Base-by-base conservation (phyloP, 2,797 vertebrate genomes). In the Chelidonichthys spinosus region DNA sequence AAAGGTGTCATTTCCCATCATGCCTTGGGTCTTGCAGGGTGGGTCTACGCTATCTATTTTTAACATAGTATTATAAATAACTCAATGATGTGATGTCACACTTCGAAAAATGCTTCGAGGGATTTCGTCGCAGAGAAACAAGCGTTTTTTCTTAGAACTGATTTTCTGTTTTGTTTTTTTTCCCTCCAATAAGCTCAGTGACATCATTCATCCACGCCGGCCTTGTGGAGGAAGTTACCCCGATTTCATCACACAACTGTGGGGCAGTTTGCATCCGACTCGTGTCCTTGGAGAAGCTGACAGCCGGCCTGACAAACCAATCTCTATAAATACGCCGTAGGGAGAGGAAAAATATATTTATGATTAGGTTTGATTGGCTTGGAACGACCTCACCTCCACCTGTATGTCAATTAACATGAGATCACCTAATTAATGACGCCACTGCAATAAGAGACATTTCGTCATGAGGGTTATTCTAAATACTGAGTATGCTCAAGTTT, bases 171-270 rank as follows among this genome's bases (percentile, higher is more conserved):
- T 11, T 25, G 25, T 25, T 25, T 25, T 1, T 25, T 25, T 25
- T 25, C 25, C 25, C 25, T 39, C 37, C 42, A 15, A 42, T 43
- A 74, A 50, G 13, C 32, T 63, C 43, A 2, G 3, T 6, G 35
- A 43, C 73, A 79, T 80, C 42, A 6, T 50, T 83, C 60, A 66
- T 63, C 59, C 71, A 71, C 11, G 6, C 5, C 35, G 11, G 66
- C 81, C 74, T 80, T 56, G 25, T 25, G 62, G 53, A 44, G 40
- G 54, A 76, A 77, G 9, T 61, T 42, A 54, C 62, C 15, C 69
- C 64, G 35, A 25, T 3, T 63, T 50, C 68, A 60, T 61, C 43
- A 70, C 58, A 47, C 69, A 68, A 25, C 37, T 13, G 54, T 25
- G 73, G 25, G 44, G 46, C 50, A 61, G 44, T 68, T 53, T 63